These are phyloP conservation scores for Cephus pygmeus DNA, from an alignment of 2,888 invertebrate species.

Conservation along the genomic window DNA sequence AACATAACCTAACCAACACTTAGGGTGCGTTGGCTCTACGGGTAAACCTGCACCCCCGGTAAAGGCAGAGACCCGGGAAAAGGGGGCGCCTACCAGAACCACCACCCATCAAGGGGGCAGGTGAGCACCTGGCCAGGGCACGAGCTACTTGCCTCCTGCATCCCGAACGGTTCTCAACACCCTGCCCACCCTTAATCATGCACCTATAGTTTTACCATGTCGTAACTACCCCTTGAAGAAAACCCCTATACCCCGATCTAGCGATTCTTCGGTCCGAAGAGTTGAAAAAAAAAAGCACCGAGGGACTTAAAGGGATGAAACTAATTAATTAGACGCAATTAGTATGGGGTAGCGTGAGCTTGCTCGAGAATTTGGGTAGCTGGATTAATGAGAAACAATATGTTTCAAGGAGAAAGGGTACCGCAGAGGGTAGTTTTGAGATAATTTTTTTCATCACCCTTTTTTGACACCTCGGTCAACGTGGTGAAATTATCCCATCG, in stretches of 20 bases:
- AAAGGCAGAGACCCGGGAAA: conserved; percentile 12
- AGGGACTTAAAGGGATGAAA: not conserved
- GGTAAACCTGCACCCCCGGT: conserved; percentile 3
- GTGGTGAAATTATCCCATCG: not conserved
- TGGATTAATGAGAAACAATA: conserved; percentile 1
- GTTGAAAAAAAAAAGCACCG: not conserved
- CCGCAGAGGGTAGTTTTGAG: not conserved
- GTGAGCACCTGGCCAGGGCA: conserved; percentile 61
- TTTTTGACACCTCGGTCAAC: not conserved
- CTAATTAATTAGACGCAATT: not conserved
- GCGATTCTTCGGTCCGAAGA: not conserved
- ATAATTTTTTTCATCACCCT: not conserved
- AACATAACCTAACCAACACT: not conserved
- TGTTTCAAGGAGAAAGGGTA: not conserved
- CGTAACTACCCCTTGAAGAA: not conserved
- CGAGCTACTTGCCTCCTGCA: conserved; percentile 48
- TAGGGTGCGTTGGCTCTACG: not conserved
- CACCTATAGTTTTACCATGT: not conserved
- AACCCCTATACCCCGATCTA: not conserved
- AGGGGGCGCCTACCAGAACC: conserved; percentile 23
- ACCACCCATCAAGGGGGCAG: conserved; percentile 60
- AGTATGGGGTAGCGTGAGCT: not conserved
- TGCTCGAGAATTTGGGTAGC: not conserved
- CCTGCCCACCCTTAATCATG: not conserved
- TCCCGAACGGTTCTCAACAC: conserved; percentile 45